These are phyloP conservation scores for Prunella fulvescens DNA, from an alignment of 2,113 vertebrate genomes.

Conservation along the genomic window DNA sequence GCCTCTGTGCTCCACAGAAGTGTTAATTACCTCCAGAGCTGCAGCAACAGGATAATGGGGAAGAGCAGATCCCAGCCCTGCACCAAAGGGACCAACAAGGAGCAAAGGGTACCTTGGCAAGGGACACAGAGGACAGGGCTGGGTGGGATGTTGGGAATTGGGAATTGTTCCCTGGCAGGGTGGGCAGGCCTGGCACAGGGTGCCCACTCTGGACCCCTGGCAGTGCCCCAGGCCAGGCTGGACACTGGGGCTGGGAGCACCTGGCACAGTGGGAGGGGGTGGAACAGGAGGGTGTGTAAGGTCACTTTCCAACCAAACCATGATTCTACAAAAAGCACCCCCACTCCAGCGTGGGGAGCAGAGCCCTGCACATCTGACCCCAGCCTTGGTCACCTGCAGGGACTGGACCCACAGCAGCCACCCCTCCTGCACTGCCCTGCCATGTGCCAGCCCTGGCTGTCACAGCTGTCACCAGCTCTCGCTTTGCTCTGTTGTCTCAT, in stretches of 20 bases:
- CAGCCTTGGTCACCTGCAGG: neutral
- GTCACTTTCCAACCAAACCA: neutral
- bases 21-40: neutral
- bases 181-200: neutral
- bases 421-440: accelerated
- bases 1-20: neutral
- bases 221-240: neutral
- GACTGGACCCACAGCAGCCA: neutral
- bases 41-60: neutral
- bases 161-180: neutral
- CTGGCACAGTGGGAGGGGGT: neutral
- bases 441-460: neutral
- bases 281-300: neutral
- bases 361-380: neutral
- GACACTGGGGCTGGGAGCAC: neutral
- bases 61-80: neutral
- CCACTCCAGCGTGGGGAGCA: accelerated
- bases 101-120: neutral
- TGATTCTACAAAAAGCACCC: accelerated
- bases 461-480: neutral
- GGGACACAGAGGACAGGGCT: neutral
- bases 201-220: neutral
- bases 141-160: neutral
- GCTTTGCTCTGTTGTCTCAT: neutral
- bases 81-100: accelerated